These are phyloP conservation scores for Aspidiotus destructor DNA, from an alignment of 2,888 invertebrate species.

Conservation along the genomic window DNA sequence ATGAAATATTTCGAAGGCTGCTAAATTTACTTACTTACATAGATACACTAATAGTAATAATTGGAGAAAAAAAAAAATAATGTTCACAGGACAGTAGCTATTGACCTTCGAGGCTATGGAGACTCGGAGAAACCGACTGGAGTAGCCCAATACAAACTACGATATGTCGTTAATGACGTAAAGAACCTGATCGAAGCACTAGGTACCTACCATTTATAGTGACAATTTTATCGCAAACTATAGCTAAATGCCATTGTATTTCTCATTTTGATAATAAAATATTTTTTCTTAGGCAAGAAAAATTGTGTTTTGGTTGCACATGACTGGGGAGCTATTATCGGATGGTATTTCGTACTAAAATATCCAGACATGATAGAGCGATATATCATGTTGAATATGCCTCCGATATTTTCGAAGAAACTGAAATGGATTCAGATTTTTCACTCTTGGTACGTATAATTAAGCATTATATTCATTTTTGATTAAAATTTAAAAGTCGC, in stretches of 20 bases:
- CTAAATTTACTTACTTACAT: no score
- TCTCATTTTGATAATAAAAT: no score
- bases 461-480: constrained; percentile 18
- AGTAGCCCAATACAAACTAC: constrained; percentile 40
- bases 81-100: constrained; percentile 53
- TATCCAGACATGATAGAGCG: constrained; percentile 50
- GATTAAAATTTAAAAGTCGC: neutral
- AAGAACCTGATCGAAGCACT: constrained; percentile 50
- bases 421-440: constrained; percentile 43
- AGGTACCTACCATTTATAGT: constrained; percentile 34
- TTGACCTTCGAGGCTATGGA: constrained; percentile 54
- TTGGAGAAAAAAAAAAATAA: no score
- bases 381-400: constrained; percentile 47
- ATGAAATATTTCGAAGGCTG: no score
- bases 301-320: constrained; percentile 53
- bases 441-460: constrained; percentile 45
- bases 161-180: constrained; percentile 51
- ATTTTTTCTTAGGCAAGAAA: constrained; percentile 43
- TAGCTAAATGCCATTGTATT: no score
- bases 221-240: no score
- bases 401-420: constrained; percentile 46
- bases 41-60: no score
- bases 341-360: constrained; percentile 47
- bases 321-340: constrained; percentile 59
- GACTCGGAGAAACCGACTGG: constrained; percentile 56